Base-by-base conservation (phyloP, 2,888 invertebrate species). In the Gibbula magus region DNA sequence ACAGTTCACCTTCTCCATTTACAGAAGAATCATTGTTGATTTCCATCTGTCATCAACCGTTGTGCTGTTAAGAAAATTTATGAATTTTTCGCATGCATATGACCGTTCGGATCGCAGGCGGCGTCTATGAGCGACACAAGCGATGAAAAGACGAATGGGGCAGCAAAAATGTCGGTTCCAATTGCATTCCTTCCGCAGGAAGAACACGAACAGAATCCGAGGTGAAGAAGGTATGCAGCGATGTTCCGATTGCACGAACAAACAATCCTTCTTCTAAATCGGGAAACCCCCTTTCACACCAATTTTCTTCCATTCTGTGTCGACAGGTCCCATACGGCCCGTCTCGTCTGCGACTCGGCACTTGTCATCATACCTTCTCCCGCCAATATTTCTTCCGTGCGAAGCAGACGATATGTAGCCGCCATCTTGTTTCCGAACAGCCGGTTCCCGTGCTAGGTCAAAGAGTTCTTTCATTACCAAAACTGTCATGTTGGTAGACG, bases 341-440 rank as follows among this genome's bases (percentile, higher is more conserved):
- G 25, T 29, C 61, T 61, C 16, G 61, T 61, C 25, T 25, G 61
- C 61, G 25, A 18, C 61, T 25, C 16, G 29, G 25, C 29, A n/a
- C 29, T 16, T 61, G 61, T 61, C 61, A 25, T 61, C 29, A 29
- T 29, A n/a, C 61, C 18, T 25, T 61, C 20, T 29, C 61, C 61
- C 61, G 61, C 61, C 61, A 61, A 61, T 61, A 61, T n/a, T 20
- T 61, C 61, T 61, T 25, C 61, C 29, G 61, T 29, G 61, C 61
- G 13, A 16, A 61, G 25, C 61, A 61, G 61, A 61, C 61, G 61
- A 61, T 61, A 45, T 45, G 16, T 61, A 25, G 61, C 10, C 29
- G 61, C 61, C 61, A 61, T 61, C 29, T 61, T 61, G 25, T 61
- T 61, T 61, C 29, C 16, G 25, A 61, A 29, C 29, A 25, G 22